Evolutionary conservation across 2,113 vertebrate genomes (phyloP).

Genomic region (Pseudorectes ferrugineus): DNA sequence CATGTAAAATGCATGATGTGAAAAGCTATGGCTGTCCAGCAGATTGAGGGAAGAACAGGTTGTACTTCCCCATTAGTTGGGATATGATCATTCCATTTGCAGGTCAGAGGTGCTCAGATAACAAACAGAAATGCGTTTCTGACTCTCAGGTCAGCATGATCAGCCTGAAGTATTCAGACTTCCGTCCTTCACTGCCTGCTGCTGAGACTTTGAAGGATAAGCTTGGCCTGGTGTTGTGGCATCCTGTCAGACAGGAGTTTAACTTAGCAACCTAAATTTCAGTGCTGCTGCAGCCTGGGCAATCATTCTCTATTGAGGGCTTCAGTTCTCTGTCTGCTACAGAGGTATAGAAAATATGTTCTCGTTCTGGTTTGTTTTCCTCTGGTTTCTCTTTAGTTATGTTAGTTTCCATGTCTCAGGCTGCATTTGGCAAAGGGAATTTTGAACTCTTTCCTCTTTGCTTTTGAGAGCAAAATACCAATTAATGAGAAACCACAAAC

Average conservation of each 20-base stretch:
- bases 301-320: accelerated
- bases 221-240: not conserved
- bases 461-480: not conserved
- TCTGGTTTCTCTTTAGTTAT: not conserved
- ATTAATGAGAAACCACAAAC: not conserved
- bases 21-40: not conserved
- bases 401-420: not conserved
- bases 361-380: not conserved
- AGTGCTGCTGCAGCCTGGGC: not conserved
- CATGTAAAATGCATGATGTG: not conserved
- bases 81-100: not conserved
- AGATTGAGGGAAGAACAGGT: not conserved
- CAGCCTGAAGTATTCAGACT: not conserved
- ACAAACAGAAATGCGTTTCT: not conserved
- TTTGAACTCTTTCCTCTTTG: not conserved
- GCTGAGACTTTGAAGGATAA: not conserved
- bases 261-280: not conserved
- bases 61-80: not conserved
- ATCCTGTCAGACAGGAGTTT: not conserved
- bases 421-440: not conserved
- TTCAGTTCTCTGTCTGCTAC: not conserved
- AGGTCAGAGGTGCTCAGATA: not conserved
- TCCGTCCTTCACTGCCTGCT: not conserved
- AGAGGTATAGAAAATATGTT: not conserved
- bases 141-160: not conserved